Evolutionary conservation across 2,113 vertebrate genomes (phyloP).

Genomic region (Aplodontia rufa): DNA sequence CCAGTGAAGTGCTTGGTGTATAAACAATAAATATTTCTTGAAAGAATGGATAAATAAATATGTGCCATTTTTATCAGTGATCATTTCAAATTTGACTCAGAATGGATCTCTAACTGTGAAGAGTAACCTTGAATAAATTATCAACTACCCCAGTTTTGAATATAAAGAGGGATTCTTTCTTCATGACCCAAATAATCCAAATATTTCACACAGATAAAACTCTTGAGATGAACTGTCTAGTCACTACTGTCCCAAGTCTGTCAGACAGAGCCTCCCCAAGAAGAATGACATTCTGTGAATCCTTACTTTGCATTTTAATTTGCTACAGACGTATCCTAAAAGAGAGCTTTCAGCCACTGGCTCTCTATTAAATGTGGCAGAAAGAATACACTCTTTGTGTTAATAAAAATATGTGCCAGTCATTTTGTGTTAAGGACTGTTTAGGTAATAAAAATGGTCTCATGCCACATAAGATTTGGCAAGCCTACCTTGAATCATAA

Average conservation of each 20-base stretch:
- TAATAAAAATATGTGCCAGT: slow-evolving; percentile 83
- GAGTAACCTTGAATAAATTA: not conserved
- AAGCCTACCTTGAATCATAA: slow-evolving; percentile 80
- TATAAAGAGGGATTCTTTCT: slow-evolving; percentile 10
- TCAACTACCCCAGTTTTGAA: not conserved
- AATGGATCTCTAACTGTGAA: not conserved
- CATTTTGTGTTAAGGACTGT: slow-evolving; percentile 81
- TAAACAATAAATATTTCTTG: slow-evolving; percentile 13
- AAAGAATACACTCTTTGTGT: slow-evolving; percentile 83
- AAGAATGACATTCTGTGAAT: slow-evolving; percentile 74
- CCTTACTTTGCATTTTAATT: slow-evolving; percentile 73
- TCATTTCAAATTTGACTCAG: slow-evolving; percentile 17
- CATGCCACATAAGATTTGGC: slow-evolving; percentile 81
- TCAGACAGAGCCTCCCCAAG: slow-evolving; percentile 22
- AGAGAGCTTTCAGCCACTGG: slow-evolving; percentile 73
- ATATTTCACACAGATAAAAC: not conserved
- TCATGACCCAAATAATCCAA: not conserved
- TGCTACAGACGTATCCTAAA: slow-evolving; percentile 77
- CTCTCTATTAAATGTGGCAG: slow-evolving; percentile 80
- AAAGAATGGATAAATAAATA: slow-evolving; percentile 15
- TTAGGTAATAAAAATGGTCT: slow-evolving; percentile 82
- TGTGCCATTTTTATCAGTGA: not conserved
- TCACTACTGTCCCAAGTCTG: not conserved
- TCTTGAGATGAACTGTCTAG: not conserved
- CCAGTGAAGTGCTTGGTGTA: not conserved